A percentile compares a stretch with the other conserved stretches of the same genome.
These are phyloP conservation scores for Amphipoea lucens DNA, from an alignment of 2,888 invertebrate genomes.

Conservation along the genomic window DNA sequence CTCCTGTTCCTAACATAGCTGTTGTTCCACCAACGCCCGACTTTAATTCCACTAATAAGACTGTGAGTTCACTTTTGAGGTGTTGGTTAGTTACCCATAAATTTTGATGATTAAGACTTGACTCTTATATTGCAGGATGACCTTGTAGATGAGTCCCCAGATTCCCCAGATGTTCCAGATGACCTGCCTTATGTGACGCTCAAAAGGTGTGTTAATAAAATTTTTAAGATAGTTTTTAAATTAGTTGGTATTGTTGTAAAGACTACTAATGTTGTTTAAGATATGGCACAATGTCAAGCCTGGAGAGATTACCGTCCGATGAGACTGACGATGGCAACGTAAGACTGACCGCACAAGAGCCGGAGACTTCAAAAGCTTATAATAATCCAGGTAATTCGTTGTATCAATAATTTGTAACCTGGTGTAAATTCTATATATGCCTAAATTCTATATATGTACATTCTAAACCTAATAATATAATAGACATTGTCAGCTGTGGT, in stretches of 20 bases:
- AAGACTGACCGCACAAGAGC: conserved; percentile 84
- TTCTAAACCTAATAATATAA: not conserved
- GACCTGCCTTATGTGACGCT: conserved; percentile 94
- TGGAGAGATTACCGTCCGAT: conserved; percentile 92
- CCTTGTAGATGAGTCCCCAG: conserved; percentile 92
- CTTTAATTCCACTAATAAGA: conserved; percentile 84
- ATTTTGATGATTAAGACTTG: conserved; percentile 23
- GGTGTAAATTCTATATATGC: not conserved
- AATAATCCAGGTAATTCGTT: conserved; percentile 77
- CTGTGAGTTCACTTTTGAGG: conserved; percentile 78
- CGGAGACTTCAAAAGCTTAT: conserved; percentile 79
- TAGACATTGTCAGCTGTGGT: not conserved
- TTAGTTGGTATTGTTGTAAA: conserved; percentile 50
- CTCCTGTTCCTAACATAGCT: conserved; percentile 92
- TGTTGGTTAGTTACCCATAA: conserved; percentile 18
- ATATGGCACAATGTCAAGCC: conserved; percentile 93
- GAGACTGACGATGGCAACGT: conserved; percentile 91
- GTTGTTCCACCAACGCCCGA: conserved; percentile 94
- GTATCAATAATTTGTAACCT: not conserved
- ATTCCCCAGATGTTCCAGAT: conserved; percentile 92
- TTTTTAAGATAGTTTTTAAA: conserved; percentile 34
- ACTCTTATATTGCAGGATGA: conserved; percentile 80
- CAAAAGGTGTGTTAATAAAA: conserved; percentile 86
- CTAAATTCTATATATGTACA: no score
- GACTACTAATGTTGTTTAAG: conserved; percentile 73